Base-by-base conservation (phyloP, 92 coral and sea anemone species). In the Epizoanthus rinbou region DNA sequence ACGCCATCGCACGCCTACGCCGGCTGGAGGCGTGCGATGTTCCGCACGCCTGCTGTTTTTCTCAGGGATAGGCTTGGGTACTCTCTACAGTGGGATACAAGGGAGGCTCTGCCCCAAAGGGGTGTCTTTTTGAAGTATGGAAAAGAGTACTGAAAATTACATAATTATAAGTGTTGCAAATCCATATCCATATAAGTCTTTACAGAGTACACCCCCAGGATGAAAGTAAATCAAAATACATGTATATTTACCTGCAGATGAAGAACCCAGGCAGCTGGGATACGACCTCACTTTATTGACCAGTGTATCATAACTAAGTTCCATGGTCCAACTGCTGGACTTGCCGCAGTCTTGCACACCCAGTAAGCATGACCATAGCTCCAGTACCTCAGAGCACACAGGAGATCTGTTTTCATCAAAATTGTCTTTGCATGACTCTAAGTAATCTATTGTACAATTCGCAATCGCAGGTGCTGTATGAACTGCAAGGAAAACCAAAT, bases 381-480 rank as follows among this genome's bases (percentile, higher is more conserved):
- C 82, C 21, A 78, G 35, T 15, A 78, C 82, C 65, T 78, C 58
- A 22, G 70, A 23, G 23, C 82, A 78, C 16, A 62, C 28, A 3
- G 71, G 71, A 43, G 82, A 60, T 21, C 58, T 62, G 3, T 78
- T 78, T 78, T 78, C 82, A 62, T 78, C 82, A 41, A 78, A 78
- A 19, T 78, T 62, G 5, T 78, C 23, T 62, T 78, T 39, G 58
- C 82, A 78, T 13, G 58, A 14, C 52, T 78, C 82, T 39, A 78
- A 35, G n/a, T 78, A 78, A 41, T 21, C 71, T 41, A 78, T 21
- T 5, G 82, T 59, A 21, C 82, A 78, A 24, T 78, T 78, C 11
- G 57, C 64, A 4, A 78, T 35, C 43, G 71, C 70, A 3, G 82
- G 59, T 5, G 43, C 70, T 37, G 68, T 17, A 78, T 57, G 22